These are phyloP conservation scores for Ardeotis arabs DNA, from an alignment of 2,113 vertebrate species.

Conservation along the genomic window DNA sequence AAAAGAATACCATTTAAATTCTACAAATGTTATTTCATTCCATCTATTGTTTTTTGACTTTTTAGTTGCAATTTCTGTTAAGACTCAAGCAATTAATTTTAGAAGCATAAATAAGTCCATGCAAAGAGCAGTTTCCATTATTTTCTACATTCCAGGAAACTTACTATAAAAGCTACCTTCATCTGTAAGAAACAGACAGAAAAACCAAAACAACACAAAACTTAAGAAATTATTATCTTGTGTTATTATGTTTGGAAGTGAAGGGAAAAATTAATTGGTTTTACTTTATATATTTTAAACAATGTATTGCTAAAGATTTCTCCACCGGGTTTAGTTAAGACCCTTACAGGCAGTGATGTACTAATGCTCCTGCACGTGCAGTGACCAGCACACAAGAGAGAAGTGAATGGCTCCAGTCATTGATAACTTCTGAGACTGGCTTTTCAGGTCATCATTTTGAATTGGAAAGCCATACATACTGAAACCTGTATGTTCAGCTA, in stretches of 20 bases:
- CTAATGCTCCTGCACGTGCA: background rate
- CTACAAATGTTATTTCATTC: background rate
- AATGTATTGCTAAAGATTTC: background rate
- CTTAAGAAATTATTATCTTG: background rate
- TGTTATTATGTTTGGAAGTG: background rate
- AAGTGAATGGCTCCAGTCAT: background rate
- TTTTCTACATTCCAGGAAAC: background rate
- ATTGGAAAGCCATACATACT: background rate
- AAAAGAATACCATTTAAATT: background rate
- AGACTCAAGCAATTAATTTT: background rate
- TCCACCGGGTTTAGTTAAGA: background rate
- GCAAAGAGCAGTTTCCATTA: background rate
- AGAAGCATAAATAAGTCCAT: background rate
- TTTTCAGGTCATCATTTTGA: background rate
- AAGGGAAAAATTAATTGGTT: background rate
- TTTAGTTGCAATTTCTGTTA: background rate
- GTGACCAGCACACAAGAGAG: background rate
- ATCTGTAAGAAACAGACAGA: background rate
- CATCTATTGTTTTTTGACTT: background rate
- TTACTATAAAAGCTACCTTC: background rate
- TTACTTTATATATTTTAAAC: background rate
- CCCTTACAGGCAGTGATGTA: fast-evolving
- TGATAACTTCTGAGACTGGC: background rate
- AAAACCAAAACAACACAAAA: background rate
- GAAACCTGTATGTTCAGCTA: background rate